A percentile compares a stretch with the other conserved stretches of the same genome.
These are phyloP conservation scores for Bilobella aurantiaca DNA, from an alignment of 1,140 invertebrate genomes.

Conservation along the genomic window DNA sequence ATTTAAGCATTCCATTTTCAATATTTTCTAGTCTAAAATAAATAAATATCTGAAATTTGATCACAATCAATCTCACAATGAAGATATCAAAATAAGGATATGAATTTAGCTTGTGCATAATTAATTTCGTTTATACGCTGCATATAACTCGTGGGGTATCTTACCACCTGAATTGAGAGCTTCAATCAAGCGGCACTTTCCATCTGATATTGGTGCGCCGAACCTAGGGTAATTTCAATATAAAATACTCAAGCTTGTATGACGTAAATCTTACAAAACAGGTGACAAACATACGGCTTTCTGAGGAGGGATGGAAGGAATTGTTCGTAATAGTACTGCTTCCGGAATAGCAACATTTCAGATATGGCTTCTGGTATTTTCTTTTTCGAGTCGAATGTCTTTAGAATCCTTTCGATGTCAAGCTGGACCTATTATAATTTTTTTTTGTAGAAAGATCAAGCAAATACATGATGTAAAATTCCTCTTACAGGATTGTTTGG, in stretches of 20 bases:
- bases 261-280: neutral
- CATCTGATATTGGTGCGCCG: neutral
- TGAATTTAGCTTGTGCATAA: too few relatives aligned
- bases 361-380: conserved; percentile 21
- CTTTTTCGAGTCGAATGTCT: conserved; percentile 15
- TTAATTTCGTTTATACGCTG: conserved; percentile 20
- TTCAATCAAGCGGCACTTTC: conserved; percentile 24
- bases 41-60: too few relatives aligned
- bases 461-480: neutral
- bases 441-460: neutral
- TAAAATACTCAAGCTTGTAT: neutral
- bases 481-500: conserved; percentile 29
- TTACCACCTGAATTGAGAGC: conserved; percentile 18
- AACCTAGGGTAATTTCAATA: neutral
- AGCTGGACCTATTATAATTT: conserved; percentile 20
- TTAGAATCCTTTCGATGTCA: conserved; percentile 27
- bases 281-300: conserved; percentile 27
- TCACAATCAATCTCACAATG: too few relatives aligned
- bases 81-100: conserved; percentile 9
- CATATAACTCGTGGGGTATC: conserved; percentile 26
- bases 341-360: conserved; percentile 28
- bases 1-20: too few relatives aligned
- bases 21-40: too few relatives aligned
- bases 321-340: conserved; percentile 17
- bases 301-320: conserved; percentile 27